Base-by-base conservation (phyloP, 2,797 vertebrate species). In the Tangara arthus region DNA sequence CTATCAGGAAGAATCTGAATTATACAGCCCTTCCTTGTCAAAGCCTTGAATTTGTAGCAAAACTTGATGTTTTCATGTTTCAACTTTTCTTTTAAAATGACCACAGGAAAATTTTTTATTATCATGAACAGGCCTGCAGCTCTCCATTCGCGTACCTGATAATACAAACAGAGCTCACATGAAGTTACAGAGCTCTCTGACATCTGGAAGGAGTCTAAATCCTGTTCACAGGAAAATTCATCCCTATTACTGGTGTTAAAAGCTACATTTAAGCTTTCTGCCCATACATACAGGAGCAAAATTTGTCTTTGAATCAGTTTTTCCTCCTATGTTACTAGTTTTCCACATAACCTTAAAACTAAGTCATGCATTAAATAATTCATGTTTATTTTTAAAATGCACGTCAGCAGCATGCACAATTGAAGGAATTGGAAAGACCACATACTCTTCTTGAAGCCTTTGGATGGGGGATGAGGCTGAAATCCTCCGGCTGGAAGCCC, bases 401-500 rank as follows among this genome's bases (percentile, higher is more conserved):
- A 68, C 2, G 0, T 82, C 72, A 90, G 41, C 41, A 94, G 44
- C n/a, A 89, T 44, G 68, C 0, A 1, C 18, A 82, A 47, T 1
- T 35, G 37, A 91, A 94, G 52, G 50, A 93, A 93, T 2, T 65
- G 23, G 70, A 94, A 95, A 56, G 15, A 53, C n/a, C 84, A 97
- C 98, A 12, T 98, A 99, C 98, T 98, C 95, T 97, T 98, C 96
- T 97, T 98, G 91, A 98, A 94, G 82, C 89, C 82, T 96, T 98
- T 98, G 35, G 98, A 97, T 0, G 98, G 97, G 19, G 98, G 98
- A 66, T 98, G 98, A 61, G 98, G 98, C 86, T 98, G 99, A 96
- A 99, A 98, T 90, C 98, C 99, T 35, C 98, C 99, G 11, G 98
- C 98, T 26, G 99, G 99, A 95, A 99, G 98, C 71, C 99, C 99